Evolutionary conservation across 2,113 vertebrate genomes (phyloP).

Genomic region (Thryonomys swinderianus): DNA sequence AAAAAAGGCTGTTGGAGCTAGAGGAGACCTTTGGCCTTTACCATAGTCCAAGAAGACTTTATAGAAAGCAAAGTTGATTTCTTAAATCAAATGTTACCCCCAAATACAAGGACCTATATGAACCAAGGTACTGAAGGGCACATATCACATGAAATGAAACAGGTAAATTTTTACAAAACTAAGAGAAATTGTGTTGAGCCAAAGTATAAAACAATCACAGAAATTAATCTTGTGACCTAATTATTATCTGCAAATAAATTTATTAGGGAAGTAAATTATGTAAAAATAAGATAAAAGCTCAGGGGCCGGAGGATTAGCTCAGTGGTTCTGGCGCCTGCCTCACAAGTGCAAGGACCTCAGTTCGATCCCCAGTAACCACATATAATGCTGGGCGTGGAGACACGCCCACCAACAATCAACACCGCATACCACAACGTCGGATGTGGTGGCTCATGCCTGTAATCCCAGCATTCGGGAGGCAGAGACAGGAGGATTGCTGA

Average conservation of each 20-base stretch:
- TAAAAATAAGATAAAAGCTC: neutral
- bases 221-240: neutral
- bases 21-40: neutral
- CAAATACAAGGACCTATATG: neutral
- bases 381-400: too few species aligned
- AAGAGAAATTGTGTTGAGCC: neutral
- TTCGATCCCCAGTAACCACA: too few species aligned
- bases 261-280: neutral
- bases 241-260: conserved; percentile 3
- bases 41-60: neutral
- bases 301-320: too few species aligned
- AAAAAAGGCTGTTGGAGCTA: neutral
- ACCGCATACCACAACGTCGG: too few species aligned
- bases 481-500: too few species aligned
- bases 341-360: too few species aligned
- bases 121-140: neutral
- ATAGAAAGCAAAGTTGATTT: conserved; percentile 29
- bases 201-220: conserved; percentile 19
- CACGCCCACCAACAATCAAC: too few species aligned
- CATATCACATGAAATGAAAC: conserved; percentile 26
- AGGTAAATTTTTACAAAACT: conserved; percentile 20
- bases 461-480: too few species aligned
- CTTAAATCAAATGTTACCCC: neutral
- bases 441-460: too few species aligned
- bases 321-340: too few species aligned